Base-by-base conservation (phyloP, 23 tunicate genomes). In the Halocynthia roretzi region DNA sequence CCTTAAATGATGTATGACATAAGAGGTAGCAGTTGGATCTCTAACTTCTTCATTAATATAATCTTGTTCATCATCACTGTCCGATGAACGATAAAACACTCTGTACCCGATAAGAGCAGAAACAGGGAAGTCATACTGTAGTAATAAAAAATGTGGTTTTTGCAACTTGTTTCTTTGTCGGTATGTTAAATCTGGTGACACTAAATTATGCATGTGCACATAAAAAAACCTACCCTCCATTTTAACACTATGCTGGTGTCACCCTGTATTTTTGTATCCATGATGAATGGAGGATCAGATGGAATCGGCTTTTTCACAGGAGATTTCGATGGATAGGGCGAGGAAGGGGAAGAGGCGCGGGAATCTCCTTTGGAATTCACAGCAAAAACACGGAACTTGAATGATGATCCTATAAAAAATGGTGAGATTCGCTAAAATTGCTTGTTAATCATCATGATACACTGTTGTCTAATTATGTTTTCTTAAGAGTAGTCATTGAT, bases 351-450 rank as follows among this genome's bases (percentile, higher is more conserved):
- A 19, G 78, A 74, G 0, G 78, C 40, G 20, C 56, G 55, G 1
- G 78, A 74, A 54, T 74, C 63, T 8, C 78, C 78, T 8, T 18
- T 14, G n/a, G 17, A 8, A 54, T 74, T 74, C 22, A 49, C 55
- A 14, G 78, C 78, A 8, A 74, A 54, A 48, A 74, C 56, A 2
- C 78, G 78, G 40, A 74, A 74, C 63, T 56, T 54, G 78, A 54
- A 74, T 9, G 64, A 49, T 31, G 55, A 54, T 8, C 78, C 78
- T 74, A 64, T 22, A 52, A 53, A 70, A 31, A 31, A 31, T 31
- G 44, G 44, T 31, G 44, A 31, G 1, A 31, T 31, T 31, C 44
- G 44, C 44, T 31, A 31, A 31, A 31, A 31, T 0, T 31, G 44
- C 44, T 0, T 1, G 44, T 31, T 31, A 31, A 31, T n/a, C n/a